Percentiles rank a stretch among this genome's conserved stretches.
Conservation (phyloP, 2,113 vertebrate genomes). For the Gorsachius goisagi region DNA sequence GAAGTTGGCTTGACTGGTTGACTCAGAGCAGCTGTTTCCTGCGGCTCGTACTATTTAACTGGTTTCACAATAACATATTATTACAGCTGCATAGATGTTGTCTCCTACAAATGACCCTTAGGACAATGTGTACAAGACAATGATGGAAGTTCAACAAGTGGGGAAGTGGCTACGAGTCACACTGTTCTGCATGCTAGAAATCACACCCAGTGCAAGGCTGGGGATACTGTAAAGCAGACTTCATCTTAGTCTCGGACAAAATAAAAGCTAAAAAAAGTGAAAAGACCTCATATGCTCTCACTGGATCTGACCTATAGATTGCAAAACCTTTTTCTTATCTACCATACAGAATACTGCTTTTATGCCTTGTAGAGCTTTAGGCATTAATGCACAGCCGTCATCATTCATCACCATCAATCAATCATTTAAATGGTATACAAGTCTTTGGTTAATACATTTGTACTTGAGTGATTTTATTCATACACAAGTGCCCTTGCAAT, state of each 20-base stretch:
- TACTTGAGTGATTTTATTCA: constrained; percentile 42
- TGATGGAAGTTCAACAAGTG: neutral
- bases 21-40: neutral
- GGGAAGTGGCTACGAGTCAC: neutral
- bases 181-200: neutral
- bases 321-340: neutral
- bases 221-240: neutral
- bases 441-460: constrained; percentile 28
- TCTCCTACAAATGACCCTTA: neutral
- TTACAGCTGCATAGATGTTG: neutral
- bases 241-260: neutral
- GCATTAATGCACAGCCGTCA: constrained; percentile 3
- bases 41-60: neutral
- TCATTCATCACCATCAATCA: constrained; percentile 38
- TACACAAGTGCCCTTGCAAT: constrained; percentile 54
- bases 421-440: constrained; percentile 38
- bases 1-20: neutral
- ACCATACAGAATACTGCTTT: neutral
- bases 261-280: neutral
- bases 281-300: neutral
- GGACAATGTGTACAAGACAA: accelerated
- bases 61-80: neutral
- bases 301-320: neutral
- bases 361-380: neutral
- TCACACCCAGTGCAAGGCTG: accelerated